Evolutionary conservation across 2,797 vertebrate genomes (phyloP).

Genomic region (Xyrichtys novacula): DNA sequence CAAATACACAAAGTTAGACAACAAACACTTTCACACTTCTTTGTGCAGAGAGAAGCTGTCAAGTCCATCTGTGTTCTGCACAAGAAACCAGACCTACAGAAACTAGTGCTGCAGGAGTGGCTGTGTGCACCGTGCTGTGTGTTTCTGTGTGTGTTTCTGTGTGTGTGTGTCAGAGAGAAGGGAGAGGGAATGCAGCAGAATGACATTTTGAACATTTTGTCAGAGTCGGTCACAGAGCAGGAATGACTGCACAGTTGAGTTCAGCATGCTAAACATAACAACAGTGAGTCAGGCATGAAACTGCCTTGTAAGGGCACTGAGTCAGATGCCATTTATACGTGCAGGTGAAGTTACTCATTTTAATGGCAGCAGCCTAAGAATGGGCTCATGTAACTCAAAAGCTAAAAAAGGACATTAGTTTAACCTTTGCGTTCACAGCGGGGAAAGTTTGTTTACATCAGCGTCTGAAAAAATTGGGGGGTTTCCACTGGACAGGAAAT

Average conservation of each 20-base stretch:
- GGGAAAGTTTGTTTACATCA: constrained; percentile 70
- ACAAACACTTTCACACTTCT: constrained; percentile 7
- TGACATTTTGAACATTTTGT: constrained; percentile 63
- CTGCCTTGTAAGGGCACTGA: constrained; percentile 62
- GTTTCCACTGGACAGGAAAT: constrained; percentile 76
- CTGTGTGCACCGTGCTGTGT: constrained; percentile 17
- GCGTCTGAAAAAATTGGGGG: constrained; percentile 58
- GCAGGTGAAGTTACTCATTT: constrained; percentile 42
- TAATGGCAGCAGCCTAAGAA: constrained; percentile 27
- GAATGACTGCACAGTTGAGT: constrained; percentile 43
- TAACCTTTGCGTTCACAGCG: not conserved
- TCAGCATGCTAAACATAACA: constrained; percentile 51
- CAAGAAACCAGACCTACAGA: constrained; percentile 47
- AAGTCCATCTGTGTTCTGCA: constrained; percentile 15
- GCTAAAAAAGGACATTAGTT: constrained; percentile 5
- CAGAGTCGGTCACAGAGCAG: constrained; percentile 43
- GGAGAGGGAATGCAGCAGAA: constrained; percentile 37
- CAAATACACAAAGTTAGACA: not conserved
- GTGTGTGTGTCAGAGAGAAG: not conserved
- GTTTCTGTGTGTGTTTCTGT: constrained; percentile 5
- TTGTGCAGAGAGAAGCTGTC: constrained; percentile 5
- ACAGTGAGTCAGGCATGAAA: constrained; percentile 52
- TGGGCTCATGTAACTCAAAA: constrained; percentile 6
- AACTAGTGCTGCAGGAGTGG: constrained; percentile 48
- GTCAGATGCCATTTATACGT: constrained; percentile 15